These are phyloP conservation scores for Lepisosteus osseus DNA, from an alignment of 2,113 vertebrate species.

Conservation along the genomic window DNA sequence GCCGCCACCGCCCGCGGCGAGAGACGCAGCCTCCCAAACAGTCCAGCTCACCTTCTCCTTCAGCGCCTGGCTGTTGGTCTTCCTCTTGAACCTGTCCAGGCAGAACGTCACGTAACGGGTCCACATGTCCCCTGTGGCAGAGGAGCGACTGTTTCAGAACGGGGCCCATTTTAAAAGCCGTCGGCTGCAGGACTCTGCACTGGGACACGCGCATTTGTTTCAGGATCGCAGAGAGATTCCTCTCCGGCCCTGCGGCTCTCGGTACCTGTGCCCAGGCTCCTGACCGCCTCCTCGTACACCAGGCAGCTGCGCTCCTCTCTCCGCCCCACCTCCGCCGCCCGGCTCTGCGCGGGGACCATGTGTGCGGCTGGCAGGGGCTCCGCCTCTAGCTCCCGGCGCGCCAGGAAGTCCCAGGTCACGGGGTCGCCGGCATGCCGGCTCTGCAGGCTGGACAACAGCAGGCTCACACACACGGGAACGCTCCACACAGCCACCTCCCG, in stretches of 20 bases:
- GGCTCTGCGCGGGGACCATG: slow-evolving; percentile 62
- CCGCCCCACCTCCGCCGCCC: slow-evolving; percentile 61
- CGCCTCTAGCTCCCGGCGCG: slow-evolving; percentile 76
- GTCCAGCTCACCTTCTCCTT: slow-evolving; percentile 70
- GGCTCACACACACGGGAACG: neutral
- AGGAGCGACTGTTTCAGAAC: neutral
- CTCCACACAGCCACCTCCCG: no score
- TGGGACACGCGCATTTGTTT: slow-evolving; percentile 3
- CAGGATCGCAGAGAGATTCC: no score
- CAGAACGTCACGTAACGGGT: slow-evolving; percentile 83
- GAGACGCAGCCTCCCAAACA: neutral
- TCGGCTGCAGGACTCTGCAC: no score
- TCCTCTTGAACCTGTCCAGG: slow-evolving; percentile 80
- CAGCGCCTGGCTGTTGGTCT: slow-evolving; percentile 79
- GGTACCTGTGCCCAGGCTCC: slow-evolving; percentile 73
- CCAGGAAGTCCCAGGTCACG: slow-evolving; percentile 87
- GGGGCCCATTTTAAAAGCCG: no score
- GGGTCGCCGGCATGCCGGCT: slow-evolving; percentile 66
- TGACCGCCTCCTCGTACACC: slow-evolving; percentile 87
- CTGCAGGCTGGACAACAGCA: slow-evolving; percentile 71
- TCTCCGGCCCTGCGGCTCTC: no score
- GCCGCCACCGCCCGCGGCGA: neutral
- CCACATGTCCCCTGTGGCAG: slow-evolving; percentile 83
- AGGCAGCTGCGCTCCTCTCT: slow-evolving; percentile 79
- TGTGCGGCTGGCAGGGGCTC: slow-evolving; percentile 41